These are phyloP conservation scores for Wasmannia auropunctata DNA, from an alignment of 1,140 invertebrate species.

Conservation along the genomic window DNA sequence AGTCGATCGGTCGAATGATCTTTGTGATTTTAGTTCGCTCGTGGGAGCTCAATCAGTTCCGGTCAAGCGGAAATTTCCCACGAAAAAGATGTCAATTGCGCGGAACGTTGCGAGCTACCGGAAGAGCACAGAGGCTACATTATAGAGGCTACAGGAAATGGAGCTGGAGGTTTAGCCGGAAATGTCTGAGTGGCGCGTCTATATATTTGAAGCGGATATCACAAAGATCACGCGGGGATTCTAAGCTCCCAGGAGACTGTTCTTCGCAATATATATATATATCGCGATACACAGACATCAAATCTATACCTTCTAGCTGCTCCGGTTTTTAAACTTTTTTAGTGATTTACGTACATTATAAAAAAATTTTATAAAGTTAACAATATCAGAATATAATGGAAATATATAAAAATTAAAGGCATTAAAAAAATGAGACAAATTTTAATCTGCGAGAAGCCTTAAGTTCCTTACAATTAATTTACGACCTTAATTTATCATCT, in stretches of 20 bases:
- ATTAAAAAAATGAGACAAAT: neutral
- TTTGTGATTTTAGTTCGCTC: neutral
- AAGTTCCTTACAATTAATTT: neutral
- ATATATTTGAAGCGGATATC: constrained; percentile 21
- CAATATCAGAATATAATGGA: neutral
- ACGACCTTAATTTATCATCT: neutral
- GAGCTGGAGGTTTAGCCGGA: constrained; percentile 60
- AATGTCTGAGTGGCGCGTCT: constrained; percentile 44
- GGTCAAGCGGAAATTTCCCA: constrained; percentile 17
- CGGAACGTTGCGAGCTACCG: constrained; percentile 49
- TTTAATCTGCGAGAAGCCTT: neutral
- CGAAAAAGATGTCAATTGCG: constrained; percentile 44
- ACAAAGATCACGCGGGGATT: constrained; percentile 29
- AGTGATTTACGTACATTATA: neutral
- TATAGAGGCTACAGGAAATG: constrained; percentile 55
- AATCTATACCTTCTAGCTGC: neutral
- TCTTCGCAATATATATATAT: neutral
- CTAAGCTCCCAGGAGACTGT: neutral
- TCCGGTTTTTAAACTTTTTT: neutral
- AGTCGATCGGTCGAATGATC: neutral
- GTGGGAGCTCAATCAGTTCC: neutral
- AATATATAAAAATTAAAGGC: neutral
- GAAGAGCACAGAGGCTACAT: constrained; percentile 48
- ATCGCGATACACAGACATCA: neutral
- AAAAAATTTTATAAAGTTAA: neutral